Percentiles rank a stretch among this genome's conserved stretches.
Conservation (phyloP, 2,888 invertebrate genomes). For the Griposia aprilina region DNA sequence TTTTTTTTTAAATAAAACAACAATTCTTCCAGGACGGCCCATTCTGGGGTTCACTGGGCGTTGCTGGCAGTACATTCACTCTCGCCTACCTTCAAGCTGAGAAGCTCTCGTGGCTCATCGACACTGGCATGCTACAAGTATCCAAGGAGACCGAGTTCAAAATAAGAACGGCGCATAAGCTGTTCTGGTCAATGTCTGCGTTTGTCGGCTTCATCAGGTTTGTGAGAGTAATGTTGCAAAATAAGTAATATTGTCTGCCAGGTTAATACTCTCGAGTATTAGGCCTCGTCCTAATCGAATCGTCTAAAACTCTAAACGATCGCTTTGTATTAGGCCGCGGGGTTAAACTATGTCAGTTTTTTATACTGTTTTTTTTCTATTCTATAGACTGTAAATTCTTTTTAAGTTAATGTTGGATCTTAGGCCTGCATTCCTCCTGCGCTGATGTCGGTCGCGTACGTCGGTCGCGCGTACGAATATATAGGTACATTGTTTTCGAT, state of each 20-base stretch:
- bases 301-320: neutral
- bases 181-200: slow-evolving; percentile 94
- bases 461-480: too few species aligned
- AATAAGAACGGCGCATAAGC: slow-evolving; percentile 93
- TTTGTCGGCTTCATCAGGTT: slow-evolving; percentile 93
- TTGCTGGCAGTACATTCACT: slow-evolving; percentile 93
- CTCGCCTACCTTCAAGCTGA: slow-evolving; percentile 95
- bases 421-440: too few species aligned
- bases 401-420: slow-evolving; percentile 4
- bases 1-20: neutral
- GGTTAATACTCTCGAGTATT: neutral
- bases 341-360: neutral
- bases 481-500: too few species aligned
- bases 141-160: slow-evolving; percentile 89
- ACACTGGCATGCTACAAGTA: slow-evolving; percentile 92
- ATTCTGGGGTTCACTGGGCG: slow-evolving; percentile 90
- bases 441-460: too few species aligned
- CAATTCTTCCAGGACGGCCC: slow-evolving; percentile 78
- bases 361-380: neutral
- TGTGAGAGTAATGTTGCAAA: slow-evolving; percentile 63
- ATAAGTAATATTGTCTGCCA: neutral
- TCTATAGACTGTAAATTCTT: neutral
- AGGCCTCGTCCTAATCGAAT: neutral
- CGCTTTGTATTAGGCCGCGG: neutral
- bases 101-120: slow-evolving; percentile 95